These are phyloP conservation scores for Nesoenas mayeri DNA, from an alignment of 2,113 vertebrate species.

Conservation along the genomic window DNA sequence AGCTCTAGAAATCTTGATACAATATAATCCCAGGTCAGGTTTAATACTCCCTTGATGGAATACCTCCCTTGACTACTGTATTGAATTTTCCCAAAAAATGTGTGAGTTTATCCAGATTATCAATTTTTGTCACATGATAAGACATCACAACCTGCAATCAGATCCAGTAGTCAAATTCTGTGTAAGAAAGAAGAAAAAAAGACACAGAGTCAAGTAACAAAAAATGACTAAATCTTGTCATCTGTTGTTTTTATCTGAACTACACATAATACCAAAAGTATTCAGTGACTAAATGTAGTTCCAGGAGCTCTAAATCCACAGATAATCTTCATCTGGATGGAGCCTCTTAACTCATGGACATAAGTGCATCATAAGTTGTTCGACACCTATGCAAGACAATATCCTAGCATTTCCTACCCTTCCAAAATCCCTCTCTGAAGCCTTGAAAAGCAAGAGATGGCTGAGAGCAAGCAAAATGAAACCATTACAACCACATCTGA, in stretches of 20 bases:
- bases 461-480: background rate
- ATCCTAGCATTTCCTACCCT: background rate
- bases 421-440: background rate
- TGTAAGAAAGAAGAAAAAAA: background rate
- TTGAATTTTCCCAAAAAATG: background rate
- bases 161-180: background rate
- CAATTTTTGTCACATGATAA: background rate
- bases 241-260: background rate
- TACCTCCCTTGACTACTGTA: background rate
- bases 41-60: background rate
- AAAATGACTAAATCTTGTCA: background rate
- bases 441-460: background rate
- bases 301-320: background rate
- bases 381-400: rapidly evolving
- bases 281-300: background rate
- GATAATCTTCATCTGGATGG: background rate
- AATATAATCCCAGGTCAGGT: background rate
- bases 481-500: background rate
- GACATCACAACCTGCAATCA: background rate
- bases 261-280: background rate
- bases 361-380: background rate
- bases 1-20: background rate
- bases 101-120: background rate
- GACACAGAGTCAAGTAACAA: background rate
- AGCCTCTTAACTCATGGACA: background rate